phyloP scores from a whole-genome alignment of 2,113 vertebrate genomes.

The Corythornis vintsioides region DNA sequence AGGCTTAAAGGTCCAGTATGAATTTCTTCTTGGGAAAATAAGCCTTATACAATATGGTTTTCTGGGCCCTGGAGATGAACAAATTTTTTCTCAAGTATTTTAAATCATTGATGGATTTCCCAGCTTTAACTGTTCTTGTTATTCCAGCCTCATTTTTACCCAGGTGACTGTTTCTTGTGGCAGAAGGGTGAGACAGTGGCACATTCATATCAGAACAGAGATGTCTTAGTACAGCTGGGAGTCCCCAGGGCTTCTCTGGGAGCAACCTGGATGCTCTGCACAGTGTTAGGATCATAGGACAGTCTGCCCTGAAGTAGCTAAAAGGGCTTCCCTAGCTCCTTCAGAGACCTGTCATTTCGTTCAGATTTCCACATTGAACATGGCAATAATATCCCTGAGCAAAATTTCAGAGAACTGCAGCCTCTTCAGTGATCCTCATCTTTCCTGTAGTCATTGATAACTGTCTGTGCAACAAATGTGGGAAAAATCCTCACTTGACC shows the following conservation, averaged over 20 bases:
- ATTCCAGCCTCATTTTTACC: neutral
- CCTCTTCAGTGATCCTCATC: neutral
- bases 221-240: neutral
- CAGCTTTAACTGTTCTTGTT: neutral
- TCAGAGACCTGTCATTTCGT: neutral
- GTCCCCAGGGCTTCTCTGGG: neutral
- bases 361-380: neutral
- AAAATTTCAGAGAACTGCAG: neutral
- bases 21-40: neutral
- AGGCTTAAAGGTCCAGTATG: neutral
- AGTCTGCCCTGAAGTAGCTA: neutral
- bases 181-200: neutral
- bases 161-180: neutral
- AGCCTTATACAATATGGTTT: neutral
- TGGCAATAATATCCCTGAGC: neutral
- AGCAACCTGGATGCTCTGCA: neutral
- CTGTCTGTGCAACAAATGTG: neutral
- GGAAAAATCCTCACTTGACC: neutral
- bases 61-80: neutral
- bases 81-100: constrained; percentile 34
- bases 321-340: neutral
- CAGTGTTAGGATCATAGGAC: neutral
- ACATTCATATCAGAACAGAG: neutral
- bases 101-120: constrained; percentile 36
- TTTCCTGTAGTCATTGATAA: neutral